Base-by-base conservation (phyloP, 2,888 invertebrate genomes). In the Copidosoma aretas region DNA sequence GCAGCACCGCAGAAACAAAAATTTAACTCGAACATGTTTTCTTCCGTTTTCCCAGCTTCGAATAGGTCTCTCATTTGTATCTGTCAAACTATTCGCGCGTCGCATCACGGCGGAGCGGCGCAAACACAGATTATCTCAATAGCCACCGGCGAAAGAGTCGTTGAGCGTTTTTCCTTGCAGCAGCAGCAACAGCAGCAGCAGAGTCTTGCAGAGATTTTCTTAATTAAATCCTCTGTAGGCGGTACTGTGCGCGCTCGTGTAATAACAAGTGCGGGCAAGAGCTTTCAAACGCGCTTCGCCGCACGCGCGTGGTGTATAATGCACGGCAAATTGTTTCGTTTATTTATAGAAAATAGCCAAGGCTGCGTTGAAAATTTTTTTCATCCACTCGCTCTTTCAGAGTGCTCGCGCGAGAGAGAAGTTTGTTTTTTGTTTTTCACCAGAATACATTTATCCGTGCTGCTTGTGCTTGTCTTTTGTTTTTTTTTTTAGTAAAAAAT, bases 271-370 rank as follows among this genome's bases (percentile, higher is more conserved):
- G n/a, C 21, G 15, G 41, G 41, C 8, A 41, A 41, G 14, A 10
- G 41, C 41, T 10, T 10, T 8, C 41, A 14, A 41, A 41, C 41
- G 41, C 41, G 41, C 41, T 41, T 41, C 41, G 14, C 10, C 14
- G 41, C 41, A 14, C 41, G 41, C 8, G 41, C 41, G 41, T 14
- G 41, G n/a, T n/a, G n/a, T n/a, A n/a, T n/a, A 3, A 12, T 46
- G 17, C 4, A 12, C 15, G 15, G 17, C 43, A 46, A 46, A 46
- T 46, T 17, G 43, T 46, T 46, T 46, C 8, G 43, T 46, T 46
- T 46, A 46, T 46, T 46, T 46, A 46, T 46, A 46, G 43, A 46
- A 46, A 46, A 46, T 46, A 12, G 43, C 43, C 43, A 46, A 46
- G 43, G 43, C 43, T 46, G 43, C 43, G 8, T 46, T 46, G 43